Base-by-base conservation (phyloP, 1,140 invertebrate species). In the Nylanderia fulva region DNA sequence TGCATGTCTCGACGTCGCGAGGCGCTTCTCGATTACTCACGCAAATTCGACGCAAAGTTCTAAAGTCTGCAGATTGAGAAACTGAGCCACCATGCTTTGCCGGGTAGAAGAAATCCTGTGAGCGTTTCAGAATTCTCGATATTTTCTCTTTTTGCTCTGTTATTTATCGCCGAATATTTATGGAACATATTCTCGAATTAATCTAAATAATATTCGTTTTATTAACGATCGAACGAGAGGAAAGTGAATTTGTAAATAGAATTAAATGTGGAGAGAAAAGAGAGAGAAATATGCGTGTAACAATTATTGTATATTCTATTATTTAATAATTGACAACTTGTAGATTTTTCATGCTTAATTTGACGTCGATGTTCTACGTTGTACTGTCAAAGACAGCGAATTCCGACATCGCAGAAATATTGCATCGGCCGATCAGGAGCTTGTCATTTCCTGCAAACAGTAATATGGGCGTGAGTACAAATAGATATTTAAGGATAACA, bases 361-460 rank as follows among this genome's bases (percentile, higher is more conserved):
- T 88, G 72, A 21, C 24, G 39, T 13, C 80, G 74, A 60, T 79
- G 0, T 48, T 54, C 4, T 27, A 21, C n/a, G 1, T 29, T 52
- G 63, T 13, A 0, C 7, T 8, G 11, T 69, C 88, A 58, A 89
- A 84, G 15, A 29, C 8, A 11, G 18, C 27, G 56, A 94, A 92
- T 87, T 94, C 94, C 48, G 90, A 94, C 84, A 91, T 94, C 21
- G 93, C 94, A 6, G 86, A 91, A 84, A 90, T 94, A 36, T 90
- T 94, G 9, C 94, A 94, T 66, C 90, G 94, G 77, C 94, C 94
- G 11, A 94, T 94, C 61, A 92, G 94, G 68, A 89, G 91, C 9
- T 72, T 94, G 39, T 86, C 92, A 15, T 95, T 90, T 87, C 93
- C 94, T n/a, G 85, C 92, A 33, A 87, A 85, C 66, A 95, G 94